Base-by-base conservation (phyloP, 2,888 invertebrate genomes). In the Cyclophora punctaria region DNA sequence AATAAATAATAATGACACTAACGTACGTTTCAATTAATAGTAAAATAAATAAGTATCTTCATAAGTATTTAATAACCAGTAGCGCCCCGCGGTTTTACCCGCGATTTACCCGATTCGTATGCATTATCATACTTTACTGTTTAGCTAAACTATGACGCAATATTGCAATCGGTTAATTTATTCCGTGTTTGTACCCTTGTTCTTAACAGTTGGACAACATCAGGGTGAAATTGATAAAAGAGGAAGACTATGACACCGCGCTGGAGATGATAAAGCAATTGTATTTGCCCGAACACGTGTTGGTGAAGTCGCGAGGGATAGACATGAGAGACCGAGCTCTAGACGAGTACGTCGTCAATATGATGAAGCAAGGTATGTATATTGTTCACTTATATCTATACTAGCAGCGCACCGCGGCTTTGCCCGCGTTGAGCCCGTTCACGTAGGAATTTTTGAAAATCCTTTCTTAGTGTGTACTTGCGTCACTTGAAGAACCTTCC, bases 291-390 rank as follows among this genome's bases (percentile, higher is more conserved):
- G 75, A 83, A n/a, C 86, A 88, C 53, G 75, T 82, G 3, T 55
- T 87, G 6, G 76, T 84, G 35, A 75, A 77, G n/a, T 66, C 76
- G 3, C 73, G 80, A 7, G 63, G 67, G 5, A 75, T 85, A 66
- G 72, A 83, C 53, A 54, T 85, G 5, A 71, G 77, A 37, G 86
- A 87, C 50, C 64, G 75, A 3, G 81, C 86, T 2, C 60, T 88
- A 3, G 84, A 85, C 51, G 80, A 84, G 52, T 86, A 85, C 46
- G 61, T 87, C 4, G 5, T 65, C n/a, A 66, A 64, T 35, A 53
- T 87, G 41, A 60, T 88, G 3, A 82, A 77, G 57, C 87, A 87
- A 69, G 87, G 87, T 84, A 50, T 5, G 46, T 46, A 37, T 37
- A 37, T 20, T 20, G 20, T 20, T 1, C n/a, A n/a, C n/a, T 20